Conservation (phyloP, 2,113 vertebrate genomes). For the Lipophrys pholis region DNA sequence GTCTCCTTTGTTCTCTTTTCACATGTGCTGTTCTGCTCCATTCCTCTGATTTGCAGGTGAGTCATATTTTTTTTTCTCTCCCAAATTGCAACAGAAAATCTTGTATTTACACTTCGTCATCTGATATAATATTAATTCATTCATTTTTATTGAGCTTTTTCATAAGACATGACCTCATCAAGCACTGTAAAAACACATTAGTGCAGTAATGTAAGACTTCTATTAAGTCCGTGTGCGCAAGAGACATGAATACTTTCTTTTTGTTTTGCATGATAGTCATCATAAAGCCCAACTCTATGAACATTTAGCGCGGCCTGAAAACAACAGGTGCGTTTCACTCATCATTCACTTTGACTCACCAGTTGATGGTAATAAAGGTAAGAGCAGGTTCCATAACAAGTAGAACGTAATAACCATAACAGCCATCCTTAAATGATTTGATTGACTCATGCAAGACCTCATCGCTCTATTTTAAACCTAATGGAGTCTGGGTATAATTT, state of each 20-base stretch:
- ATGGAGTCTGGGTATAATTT: constrained; percentile 87
- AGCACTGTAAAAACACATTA: neutral
- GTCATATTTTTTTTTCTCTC: constrained; percentile 42
- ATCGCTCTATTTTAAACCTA: constrained; percentile 82
- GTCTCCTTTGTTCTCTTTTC: constrained; percentile 34
- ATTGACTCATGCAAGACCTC: constrained; percentile 83
- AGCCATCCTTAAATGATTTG: constrained; percentile 80
- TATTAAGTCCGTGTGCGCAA: constrained; percentile 1
- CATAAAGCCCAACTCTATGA: constrained; percentile 14
- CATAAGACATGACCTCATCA: neutral
- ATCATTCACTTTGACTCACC: constrained; percentile 37
- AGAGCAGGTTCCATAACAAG: constrained; percentile 78
- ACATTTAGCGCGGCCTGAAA: constrained; percentile 21
- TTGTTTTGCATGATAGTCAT: constrained; percentile 6
- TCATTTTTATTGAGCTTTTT: neutral
- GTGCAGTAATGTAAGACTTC: neutral
- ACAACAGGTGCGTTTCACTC: constrained; percentile 61
- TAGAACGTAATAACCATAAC: constrained; percentile 77
- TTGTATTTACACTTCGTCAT: neutral
- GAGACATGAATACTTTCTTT: constrained; percentile 31
- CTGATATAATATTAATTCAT: neutral
- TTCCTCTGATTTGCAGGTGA: constrained; percentile 70
- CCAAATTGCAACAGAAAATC: constrained; percentile 7
- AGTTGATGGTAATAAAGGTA: constrained; percentile 65
- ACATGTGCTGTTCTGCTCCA: constrained; percentile 55